A percentile compares a stretch with the other conserved stretches of the same genome.
These are phyloP conservation scores for Ochotona curzoniae DNA, from an alignment of 2,113 vertebrate species.

Conservation along the genomic window DNA sequence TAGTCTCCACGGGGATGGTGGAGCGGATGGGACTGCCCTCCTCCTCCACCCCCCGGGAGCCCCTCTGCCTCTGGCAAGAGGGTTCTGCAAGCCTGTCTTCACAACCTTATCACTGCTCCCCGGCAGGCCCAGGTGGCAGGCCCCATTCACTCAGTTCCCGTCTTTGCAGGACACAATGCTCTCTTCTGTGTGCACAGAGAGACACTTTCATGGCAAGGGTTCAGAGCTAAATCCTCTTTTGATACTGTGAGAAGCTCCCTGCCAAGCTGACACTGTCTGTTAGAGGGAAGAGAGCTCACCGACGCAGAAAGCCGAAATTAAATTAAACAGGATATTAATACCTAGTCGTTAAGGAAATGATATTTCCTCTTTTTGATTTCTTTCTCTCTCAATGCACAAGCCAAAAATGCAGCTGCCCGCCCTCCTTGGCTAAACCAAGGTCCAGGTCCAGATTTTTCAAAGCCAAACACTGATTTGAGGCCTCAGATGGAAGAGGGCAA, in stretches of 20 bases:
- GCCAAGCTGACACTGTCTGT: slow-evolving; percentile 82
- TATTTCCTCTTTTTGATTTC: slow-evolving; percentile 84
- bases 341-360: slow-evolving; percentile 83
- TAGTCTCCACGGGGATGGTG: not conserved
- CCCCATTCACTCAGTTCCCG: slow-evolving; percentile 75
- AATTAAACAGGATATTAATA: slow-evolving; percentile 88
- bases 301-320: slow-evolving; percentile 83
- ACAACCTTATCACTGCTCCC: slow-evolving; percentile 73
- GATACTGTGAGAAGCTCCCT: slow-evolving; percentile 82
- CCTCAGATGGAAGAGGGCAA: not conserved
- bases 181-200: slow-evolving; percentile 72
- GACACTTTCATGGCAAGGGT: slow-evolving; percentile 76
- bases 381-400: slow-evolving; percentile 76
- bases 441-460: slow-evolving; percentile 36
- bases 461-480: slow-evolving; percentile 17
- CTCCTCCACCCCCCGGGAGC: not conserved
- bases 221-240: slow-evolving; percentile 82
- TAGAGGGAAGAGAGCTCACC: slow-evolving; percentile 78
- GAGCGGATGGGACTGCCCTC: not conserved
- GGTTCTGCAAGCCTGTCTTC: slow-evolving; percentile 76
- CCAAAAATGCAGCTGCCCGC: slow-evolving; percentile 70
- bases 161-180: slow-evolving; percentile 77
- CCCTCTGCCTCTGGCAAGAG: slow-evolving; percentile 76
- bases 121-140: slow-evolving; percentile 69
- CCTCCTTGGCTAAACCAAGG: slow-evolving; percentile 59